Percentiles rank a stretch among this genome's conserved stretches.
These are phyloP conservation scores for Silurus lanzhouensis DNA, from an alignment of 2,797 vertebrate species.

Conservation along the genomic window DNA sequence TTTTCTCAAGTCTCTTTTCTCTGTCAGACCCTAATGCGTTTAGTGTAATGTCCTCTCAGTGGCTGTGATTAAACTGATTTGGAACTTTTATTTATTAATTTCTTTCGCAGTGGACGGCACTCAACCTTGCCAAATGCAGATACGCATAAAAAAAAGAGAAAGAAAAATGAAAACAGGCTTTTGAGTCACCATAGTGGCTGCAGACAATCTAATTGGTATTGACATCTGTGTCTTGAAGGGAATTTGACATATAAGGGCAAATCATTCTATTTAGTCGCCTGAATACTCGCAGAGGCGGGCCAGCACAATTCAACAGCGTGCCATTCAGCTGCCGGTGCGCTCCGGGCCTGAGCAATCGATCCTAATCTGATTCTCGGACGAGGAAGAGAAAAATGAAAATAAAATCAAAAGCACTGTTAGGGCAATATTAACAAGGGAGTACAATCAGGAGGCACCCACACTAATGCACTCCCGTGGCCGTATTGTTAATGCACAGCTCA, in stretches of 20 bases:
- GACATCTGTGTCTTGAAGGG: conserved; percentile 83
- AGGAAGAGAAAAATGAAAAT: conserved; percentile 77
- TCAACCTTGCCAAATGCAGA: conserved; percentile 57
- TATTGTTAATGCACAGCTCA: conserved; percentile 74
- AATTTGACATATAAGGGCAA: conserved; percentile 87
- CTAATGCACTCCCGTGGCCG: conserved; percentile 74
- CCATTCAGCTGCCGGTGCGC: conserved; percentile 68
- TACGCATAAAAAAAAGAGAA: conserved; percentile 28
- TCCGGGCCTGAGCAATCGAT: conserved; percentile 75
- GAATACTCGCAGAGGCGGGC: conserved; percentile 78
- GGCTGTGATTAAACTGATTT: conserved; percentile 81
- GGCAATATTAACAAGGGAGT: conserved; percentile 79
- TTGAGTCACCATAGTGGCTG: conserved; percentile 75
- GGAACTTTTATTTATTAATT: conserved; percentile 59
- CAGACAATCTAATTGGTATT: conserved; percentile 85
- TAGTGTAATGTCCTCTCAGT: conserved; percentile 78
- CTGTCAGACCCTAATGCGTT: conserved; percentile 76
- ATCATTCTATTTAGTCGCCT: conserved; percentile 85
- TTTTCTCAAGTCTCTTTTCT: conserved; percentile 65
- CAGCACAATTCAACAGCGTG: conserved; percentile 67
- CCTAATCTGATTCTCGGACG: conserved; percentile 76
- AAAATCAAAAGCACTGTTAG: conserved; percentile 82
- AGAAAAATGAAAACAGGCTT: conserved; percentile 49
- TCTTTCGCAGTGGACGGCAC: conserved; percentile 72
- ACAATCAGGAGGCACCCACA: conserved; percentile 68